Percentiles rank a stretch among this genome's conserved stretches.
These are phyloP conservation scores for Drosophila saltans DNA, from an alignment of 1,140 invertebrate species.

Conservation along the genomic window DNA sequence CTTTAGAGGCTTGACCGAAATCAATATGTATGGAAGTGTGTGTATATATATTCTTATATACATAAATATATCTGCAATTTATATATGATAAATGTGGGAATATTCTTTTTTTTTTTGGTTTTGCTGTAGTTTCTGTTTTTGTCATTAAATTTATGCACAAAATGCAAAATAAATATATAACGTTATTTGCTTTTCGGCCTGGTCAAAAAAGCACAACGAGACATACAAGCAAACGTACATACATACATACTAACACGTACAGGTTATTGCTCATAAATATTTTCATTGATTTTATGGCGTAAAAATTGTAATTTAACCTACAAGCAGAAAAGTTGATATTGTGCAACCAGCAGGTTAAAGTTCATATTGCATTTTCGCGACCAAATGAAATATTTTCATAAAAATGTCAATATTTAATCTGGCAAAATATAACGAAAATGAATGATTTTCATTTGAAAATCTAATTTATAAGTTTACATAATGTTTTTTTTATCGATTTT, in stretches of 20 bases:
- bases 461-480: not conserved
- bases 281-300: slow-evolving; percentile 14
- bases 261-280: slow-evolving; percentile 12
- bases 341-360: not conserved
- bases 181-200: slow-evolving; percentile 1
- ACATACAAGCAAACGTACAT: not conserved
- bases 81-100: not conserved
- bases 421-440: not conserved
- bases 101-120: slow-evolving; percentile 3
- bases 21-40: too few relatives aligned
- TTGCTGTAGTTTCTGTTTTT: slow-evolving; percentile 5
- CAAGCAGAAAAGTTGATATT: not conserved
- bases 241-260: not conserved
- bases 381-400: slow-evolving; percentile 3
- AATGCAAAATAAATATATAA: slow-evolving; percentile 12
- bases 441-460: not conserved
- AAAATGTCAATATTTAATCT: not conserved
- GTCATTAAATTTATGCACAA: slow-evolving; percentile 9
- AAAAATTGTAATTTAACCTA: slow-evolving; percentile 11
- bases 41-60: too few relatives aligned
- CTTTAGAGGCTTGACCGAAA: not conserved
- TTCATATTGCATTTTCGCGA: not conserved
- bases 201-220: not conserved
- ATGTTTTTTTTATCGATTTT: not conserved
- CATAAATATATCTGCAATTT: not conserved